Conservation (phyloP, 2,113 vertebrate genomes). For the Trichomycterus rosablanca region DNA sequence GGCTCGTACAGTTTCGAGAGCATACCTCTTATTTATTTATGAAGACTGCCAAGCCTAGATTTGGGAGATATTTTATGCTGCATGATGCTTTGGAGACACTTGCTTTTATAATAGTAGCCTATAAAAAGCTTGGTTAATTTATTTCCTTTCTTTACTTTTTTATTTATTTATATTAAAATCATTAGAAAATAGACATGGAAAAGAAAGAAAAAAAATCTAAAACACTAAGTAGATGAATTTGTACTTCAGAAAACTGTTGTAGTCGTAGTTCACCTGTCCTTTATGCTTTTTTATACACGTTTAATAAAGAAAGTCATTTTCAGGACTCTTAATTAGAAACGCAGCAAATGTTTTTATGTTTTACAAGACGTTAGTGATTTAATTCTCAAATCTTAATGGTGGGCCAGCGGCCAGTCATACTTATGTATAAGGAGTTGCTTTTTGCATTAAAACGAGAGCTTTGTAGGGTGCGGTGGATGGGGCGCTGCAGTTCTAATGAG, state of each 20-base stretch:
- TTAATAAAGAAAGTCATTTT: neutral
- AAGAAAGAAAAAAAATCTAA: too few relatives aligned
- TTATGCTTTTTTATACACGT: too few relatives aligned
- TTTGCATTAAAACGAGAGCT: neutral
- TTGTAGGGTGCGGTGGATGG: neutral
- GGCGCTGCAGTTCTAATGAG: slow-evolving; percentile 24
- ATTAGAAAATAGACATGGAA: neutral
- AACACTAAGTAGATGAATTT: too few relatives aligned
- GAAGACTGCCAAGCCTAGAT: slow-evolving; percentile 88
- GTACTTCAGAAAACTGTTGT: too few relatives aligned
- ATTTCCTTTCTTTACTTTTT: slow-evolving; percentile 62
- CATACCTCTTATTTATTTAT: slow-evolving; percentile 57
- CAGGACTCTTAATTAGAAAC: slow-evolving; percentile 41
- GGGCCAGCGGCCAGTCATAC: neutral
- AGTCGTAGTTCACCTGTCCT: too few relatives aligned
- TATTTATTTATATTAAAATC: slow-evolving; percentile 34
- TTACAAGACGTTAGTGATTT: too few relatives aligned
- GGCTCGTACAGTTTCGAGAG: slow-evolving; percentile 45
- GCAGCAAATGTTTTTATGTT: too few relatives aligned
- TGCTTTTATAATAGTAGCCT: slow-evolving; percentile 68
- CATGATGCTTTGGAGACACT: slow-evolving; percentile 77
- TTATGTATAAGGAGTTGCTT: neutral
- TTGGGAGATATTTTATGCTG: slow-evolving; percentile 73
- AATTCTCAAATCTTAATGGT: slow-evolving; percentile 5
- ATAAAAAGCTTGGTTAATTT: slow-evolving; percentile 69